Base-by-base conservation (phyloP, 2,888 invertebrate genomes). In the Napeogenes sylphis region DNA sequence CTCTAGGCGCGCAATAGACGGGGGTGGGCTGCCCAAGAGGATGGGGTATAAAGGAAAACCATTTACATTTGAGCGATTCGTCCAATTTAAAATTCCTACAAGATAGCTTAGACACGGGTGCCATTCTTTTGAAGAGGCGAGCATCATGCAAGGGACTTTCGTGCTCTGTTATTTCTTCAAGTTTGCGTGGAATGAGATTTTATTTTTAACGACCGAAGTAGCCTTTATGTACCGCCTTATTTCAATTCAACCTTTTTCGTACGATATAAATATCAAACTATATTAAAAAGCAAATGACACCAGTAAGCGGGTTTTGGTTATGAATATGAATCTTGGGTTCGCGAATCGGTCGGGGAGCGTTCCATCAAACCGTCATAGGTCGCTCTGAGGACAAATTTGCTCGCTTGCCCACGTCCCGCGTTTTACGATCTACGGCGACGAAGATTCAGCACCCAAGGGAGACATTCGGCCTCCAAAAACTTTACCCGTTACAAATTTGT, bases 1-100 rank as follows among this genome's bases (percentile, higher is more conserved):
- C 87, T 89, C 88, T 87, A 89, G 90, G 90, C 89, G 88, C 89
- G 88, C 87, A 84, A 87, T 87, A 87, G 88, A 85, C 78, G 87
- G 85, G 87, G 88, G 86, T 84, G 87, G 89, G 82, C 84, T 82
- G 86, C 85, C 84, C 81, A 75, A 82, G 87, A 87, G 89, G 90
- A 88, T 89, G 90, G 89, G 89, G 90, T 85, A 91, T 90, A 91
- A 91, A 91, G 90, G 91, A 91, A 91, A 91, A 90, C 91, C 91
- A 91, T 91, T 91, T 91, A 91, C 91, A 91, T 91, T 91, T 91
- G 91, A 91, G 91, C 91, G 91, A 91, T 91, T 91, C 91, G 91
- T 91, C 91, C 91, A 91, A 91, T 91, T 91, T 91, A 91, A 91
- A 91, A 91, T 91, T 91, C 91, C 90, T 91, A 90, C 89, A 88